These are phyloP conservation scores for Augochlora pura DNA, from an alignment of 1,140 invertebrate species.

Conservation along the genomic window DNA sequence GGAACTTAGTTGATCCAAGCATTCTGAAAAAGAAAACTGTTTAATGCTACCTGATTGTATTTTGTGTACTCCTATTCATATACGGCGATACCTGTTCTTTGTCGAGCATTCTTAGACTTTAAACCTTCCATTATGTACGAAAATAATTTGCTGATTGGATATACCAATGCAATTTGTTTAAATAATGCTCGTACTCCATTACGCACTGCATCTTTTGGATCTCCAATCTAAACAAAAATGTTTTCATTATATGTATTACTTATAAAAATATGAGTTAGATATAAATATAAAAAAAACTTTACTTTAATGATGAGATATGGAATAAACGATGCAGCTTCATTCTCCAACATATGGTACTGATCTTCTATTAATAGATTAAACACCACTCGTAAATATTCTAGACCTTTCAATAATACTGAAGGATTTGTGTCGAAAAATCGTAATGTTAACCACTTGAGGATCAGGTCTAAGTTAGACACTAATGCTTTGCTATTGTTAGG, in stretches of 20 bases:
- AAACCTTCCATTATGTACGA: conserved; percentile 95
- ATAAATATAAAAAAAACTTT: conserved; percentile 14
- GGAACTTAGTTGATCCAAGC: conserved; percentile 93
- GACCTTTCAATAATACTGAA: conserved; percentile 95
- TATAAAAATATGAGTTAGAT: conserved; percentile 2
- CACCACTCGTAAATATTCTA: conserved; percentile 93
- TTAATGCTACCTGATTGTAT: not conserved
- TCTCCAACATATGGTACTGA: conserved; percentile 92
- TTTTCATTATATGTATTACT: conserved; percentile 14
- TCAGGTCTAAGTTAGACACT: conserved; percentile 95
- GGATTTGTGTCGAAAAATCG: conserved; percentile 99
- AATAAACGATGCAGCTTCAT: conserved; percentile 95
- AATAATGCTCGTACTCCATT: conserved; percentile 93
- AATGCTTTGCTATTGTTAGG: conserved; percentile 88
- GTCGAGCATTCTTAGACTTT: conserved; percentile 97
- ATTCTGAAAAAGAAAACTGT: conserved; percentile 84
- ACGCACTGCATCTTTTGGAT: conserved; percentile 96
- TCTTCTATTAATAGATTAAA: conserved; percentile 90
- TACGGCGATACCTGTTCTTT: conserved; percentile 88
- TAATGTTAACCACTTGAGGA: conserved; percentile 97
- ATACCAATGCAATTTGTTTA: conserved; percentile 91
- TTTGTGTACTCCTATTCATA: conserved; percentile 11
- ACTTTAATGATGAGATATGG: conserved; percentile 96
- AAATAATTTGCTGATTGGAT: conserved; percentile 95
- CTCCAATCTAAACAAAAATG: conserved; percentile 87